phyloP scores from a whole-genome alignment of 2,888 invertebrate genomes.

The Drosophila pullipes region DNA sequence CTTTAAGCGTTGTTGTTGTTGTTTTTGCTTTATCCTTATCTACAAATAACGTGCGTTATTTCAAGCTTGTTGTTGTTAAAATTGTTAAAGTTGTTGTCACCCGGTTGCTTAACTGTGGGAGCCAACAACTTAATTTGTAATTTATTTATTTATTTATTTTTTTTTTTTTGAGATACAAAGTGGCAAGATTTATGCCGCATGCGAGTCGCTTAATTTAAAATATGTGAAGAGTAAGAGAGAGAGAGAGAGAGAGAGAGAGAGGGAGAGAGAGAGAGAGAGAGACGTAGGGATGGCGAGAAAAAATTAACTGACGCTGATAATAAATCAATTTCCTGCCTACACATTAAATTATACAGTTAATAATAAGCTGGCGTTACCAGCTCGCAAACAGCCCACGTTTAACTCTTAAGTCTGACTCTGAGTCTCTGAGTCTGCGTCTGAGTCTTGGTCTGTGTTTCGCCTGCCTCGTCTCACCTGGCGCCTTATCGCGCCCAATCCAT shows the following conservation, averaged over 20 bases:
- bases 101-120: constrained; percentile 75
- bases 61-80: constrained; percentile 29
- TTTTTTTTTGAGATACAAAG: neutral
- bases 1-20: neutral
- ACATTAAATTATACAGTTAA: constrained; percentile 78
- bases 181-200: constrained; percentile 62
- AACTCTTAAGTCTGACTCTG: constrained; percentile 27
- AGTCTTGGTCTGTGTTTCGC: constrained; percentile 16
- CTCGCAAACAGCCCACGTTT: constrained; percentile 75
- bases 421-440: constrained; percentile 5
- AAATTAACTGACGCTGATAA: constrained; percentile 78
- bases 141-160: constrained; percentile 57
- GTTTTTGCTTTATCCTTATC: constrained; percentile 66
- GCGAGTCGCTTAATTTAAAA: constrained; percentile 68
- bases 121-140: constrained; percentile 81
- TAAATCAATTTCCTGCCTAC: constrained; percentile 82
- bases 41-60: constrained; percentile 57
- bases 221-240: constrained; percentile 33
- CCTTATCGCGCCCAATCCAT: constrained; percentile 77
- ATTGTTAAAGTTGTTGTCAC: constrained; percentile 40
- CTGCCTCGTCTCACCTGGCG: constrained; percentile 45
- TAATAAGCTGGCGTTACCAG: constrained; percentile 71
- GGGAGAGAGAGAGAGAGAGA: neutral
- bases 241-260: neutral
- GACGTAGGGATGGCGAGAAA: constrained; percentile 18